Percentiles rank a stretch among this genome's conserved stretches.
Conservation (phyloP, 1,140 invertebrate species). For the Conus ventricosus region DNA sequence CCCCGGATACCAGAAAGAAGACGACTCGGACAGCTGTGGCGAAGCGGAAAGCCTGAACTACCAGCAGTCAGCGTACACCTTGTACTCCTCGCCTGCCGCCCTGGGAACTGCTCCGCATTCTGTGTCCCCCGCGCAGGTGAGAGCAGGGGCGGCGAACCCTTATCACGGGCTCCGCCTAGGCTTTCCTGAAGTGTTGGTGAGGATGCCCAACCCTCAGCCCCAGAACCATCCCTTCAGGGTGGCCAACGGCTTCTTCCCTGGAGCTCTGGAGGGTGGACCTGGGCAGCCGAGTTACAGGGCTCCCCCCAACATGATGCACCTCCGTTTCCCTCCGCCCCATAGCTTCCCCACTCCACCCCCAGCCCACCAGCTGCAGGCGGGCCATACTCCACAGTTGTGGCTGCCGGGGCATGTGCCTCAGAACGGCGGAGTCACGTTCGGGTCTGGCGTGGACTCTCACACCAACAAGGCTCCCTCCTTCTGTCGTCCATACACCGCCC, state of each 20-base stretch:
- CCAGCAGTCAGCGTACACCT: not conserved
- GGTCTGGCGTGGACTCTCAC: too few relatives aligned
- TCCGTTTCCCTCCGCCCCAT: not conserved
- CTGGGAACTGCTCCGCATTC: not conserved
- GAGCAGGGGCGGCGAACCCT: not conserved
- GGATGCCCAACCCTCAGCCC: not conserved
- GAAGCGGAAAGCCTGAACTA: conserved; percentile 45
- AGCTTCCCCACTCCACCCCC: not conserved
- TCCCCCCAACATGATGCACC: not conserved
- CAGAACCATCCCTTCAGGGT: not conserved
- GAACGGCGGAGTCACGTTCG: too few relatives aligned
- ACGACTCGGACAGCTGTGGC: conserved; percentile 53
- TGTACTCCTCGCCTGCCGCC: not conserved
- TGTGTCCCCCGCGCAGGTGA: too few relatives aligned
- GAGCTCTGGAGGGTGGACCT: too few relatives aligned
- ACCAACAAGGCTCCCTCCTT: too few relatives aligned
- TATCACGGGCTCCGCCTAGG: not conserved
- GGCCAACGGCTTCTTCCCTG: not conserved
- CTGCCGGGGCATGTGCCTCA: too few relatives aligned
- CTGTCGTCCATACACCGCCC: too few relatives aligned
- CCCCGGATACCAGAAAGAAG: not conserved
- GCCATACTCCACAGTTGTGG: too few relatives aligned
- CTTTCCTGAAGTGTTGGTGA: not conserved
- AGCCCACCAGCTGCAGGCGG: too few relatives aligned
- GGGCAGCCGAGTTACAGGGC: not conserved